A percentile compares a stretch with the other conserved stretches of the same genome.
phyloP scores from a whole-genome alignment of 1,140 invertebrate genomes.

The Panagrolaimus sp. region DNA sequence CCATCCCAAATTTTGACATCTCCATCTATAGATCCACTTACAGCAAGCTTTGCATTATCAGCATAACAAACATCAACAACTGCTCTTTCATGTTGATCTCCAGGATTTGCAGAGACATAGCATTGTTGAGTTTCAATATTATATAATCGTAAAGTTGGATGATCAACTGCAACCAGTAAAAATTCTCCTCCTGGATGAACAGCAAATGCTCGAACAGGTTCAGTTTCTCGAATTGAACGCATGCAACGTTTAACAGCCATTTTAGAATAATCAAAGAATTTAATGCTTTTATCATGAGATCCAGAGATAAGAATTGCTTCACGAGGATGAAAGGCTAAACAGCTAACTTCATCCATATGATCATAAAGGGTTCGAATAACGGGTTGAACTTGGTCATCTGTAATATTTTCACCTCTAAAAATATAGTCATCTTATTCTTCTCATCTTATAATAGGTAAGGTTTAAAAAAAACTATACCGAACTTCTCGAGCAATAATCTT shows the following conservation, averaged over 20 bases:
- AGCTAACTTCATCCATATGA: conserved; percentile 83
- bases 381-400: conserved; percentile 74
- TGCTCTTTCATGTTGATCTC: conserved; percentile 80
- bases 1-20: conserved; percentile 72
- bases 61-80: conserved; percentile 75
- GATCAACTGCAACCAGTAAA: conserved; percentile 83
- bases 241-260: conserved; percentile 94
- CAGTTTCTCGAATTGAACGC: conserved; percentile 70
- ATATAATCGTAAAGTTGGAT: conserved; percentile 82
- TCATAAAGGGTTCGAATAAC: conserved; percentile 97
- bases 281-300: conserved; percentile 83
- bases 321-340: conserved; percentile 86
- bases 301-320: conserved; percentile 83
- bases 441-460: conserved; percentile 23
- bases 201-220: conserved; percentile 77
- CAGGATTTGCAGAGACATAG: conserved; percentile 82
- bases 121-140: conserved; percentile 88
- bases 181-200: conserved; percentile 93
- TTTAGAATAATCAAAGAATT: conserved; percentile 95
- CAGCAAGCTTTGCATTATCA: conserved; percentile 68
- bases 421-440: no score
- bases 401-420: conserved; percentile 54
- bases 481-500: conserved; percentile 76
- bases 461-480: conserved; percentile 4
- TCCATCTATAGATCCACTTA: conserved; percentile 83